Evolutionary conservation across 2,113 vertebrate genomes (phyloP), one percentile per base, ranked within the genome.

Genomic region (Pithys albifrons): DNA sequence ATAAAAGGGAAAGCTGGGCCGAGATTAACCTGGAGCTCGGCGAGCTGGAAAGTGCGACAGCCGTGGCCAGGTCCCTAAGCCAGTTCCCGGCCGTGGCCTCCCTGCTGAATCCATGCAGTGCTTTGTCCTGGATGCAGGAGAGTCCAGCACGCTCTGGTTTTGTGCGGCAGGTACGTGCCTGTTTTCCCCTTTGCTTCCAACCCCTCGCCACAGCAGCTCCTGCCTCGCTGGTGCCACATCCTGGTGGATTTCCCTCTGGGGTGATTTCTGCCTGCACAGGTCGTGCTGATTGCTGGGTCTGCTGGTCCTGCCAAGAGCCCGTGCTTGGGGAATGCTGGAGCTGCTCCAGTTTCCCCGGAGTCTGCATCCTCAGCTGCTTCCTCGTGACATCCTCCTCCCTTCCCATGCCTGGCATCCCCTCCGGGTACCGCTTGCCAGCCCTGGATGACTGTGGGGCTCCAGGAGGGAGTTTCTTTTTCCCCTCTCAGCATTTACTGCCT

Each of bases 1-100:
- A 96, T 97, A 93, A 96, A 93, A 95, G 83, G 75, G 65, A 88
- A 94, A 89, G 91, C 96, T 7, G 87, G 87, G 93, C 77, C 3
- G 27, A 67, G 95, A 96, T 95, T 95, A 95, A 82, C 27, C 86
- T 18, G 86, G 76, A 87, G 94, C 84, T 89, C 73, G 17, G 94
- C 7, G 39, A 85, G 85, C 93, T 1, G 71, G 69, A 92, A 14
- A 85, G 88, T 12, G 9, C 48, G 1, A 89, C 66, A 2, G 93
- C 66, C 31, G 6, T 1, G 49, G 67, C 64, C 91, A 25, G 71
- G 43, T 92, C 80, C 87, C 55, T 31, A 14, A 86, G 89, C 29
- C 91, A 72, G 13, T 81, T 89, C 79, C 91, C 31, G 12, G 59
- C 70, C 48, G 12, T 45, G 35, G 84, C 35, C 71, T 88, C 48